Base-by-base conservation (phyloP, 2,113 vertebrate genomes). In the Tenebrosternarchus preto region DNA sequence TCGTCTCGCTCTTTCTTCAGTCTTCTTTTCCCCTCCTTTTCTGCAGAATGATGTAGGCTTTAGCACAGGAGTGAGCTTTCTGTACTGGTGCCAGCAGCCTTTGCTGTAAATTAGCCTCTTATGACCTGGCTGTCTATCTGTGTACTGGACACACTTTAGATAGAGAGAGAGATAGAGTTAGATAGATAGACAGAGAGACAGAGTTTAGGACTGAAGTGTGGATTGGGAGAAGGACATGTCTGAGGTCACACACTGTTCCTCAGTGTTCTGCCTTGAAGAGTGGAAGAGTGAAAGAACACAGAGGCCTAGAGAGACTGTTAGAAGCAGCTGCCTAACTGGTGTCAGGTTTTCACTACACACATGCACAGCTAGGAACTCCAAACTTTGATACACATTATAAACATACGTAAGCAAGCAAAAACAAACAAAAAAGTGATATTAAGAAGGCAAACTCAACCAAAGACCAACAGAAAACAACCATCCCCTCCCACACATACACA, bases 21-120 rank as follows among this genome's bases (percentile, higher is more conserved):
- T 16, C 22, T 6, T 68, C 22, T 55, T 69, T 17, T n/a, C n/a
- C 11, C 8, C 2, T 17, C 74, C 36, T 78, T 57, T 29, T 9
- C 5, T 60, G 53, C 27, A 78, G 39, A 73, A 63, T 39, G 17
- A n/a, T 75, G 63, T 57, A 74, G 57, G 57, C 11, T 50, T 22
- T 50, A 24, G 63, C 25, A 12, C 17, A 15, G 56, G 31, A 63
- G 61, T 24, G 60, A 66, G 50, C 4, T 1, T 53, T 78, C 9
- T 73, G 11, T 36, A 24, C n/a, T 29, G 16, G 20, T 57, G 25
- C 53, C 67, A 70, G 57, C 12, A 70, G 39, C 53, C 43, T 74
- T 31, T 77, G 75, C 73, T 63, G 50, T 69, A 82, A 79, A 59
- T 75, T 75, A 60, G 20, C 29, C 22, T 73, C 80, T 71, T 63